Conservation (phyloP, 2,888 invertebrate species). For the Anoplius nigerrimus region DNA sequence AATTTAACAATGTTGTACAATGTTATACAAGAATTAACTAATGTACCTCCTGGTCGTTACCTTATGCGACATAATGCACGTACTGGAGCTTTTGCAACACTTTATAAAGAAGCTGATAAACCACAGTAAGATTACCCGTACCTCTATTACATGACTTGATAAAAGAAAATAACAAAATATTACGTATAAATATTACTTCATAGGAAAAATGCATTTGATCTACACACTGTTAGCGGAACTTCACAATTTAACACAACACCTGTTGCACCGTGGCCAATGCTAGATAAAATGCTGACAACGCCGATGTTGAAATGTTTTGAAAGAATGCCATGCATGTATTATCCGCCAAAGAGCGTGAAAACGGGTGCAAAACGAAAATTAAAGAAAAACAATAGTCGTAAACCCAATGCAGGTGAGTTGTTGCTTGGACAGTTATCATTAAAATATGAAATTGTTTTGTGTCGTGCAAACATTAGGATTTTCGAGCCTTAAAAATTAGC, state of each 20-base stretch:
- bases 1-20: slow-evolving; percentile 57
- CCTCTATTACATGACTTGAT: background rate
- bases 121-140: slow-evolving; percentile 33
- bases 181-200: slow-evolving; percentile 16
- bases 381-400: background rate
- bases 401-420: background rate
- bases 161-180: too few species aligned
- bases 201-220: slow-evolving; percentile 59
- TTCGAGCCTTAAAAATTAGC: too few species aligned
- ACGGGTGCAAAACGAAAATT: slow-evolving; percentile 2
- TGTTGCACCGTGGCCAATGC: slow-evolving; percentile 55
- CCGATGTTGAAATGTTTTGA: slow-evolving; percentile 46
- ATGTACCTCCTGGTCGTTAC: slow-evolving; percentile 57
- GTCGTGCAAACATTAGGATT: too few species aligned
- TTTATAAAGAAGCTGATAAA: slow-evolving; percentile 52
- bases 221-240: slow-evolving; percentile 47
- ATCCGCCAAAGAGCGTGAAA: slow-evolving; percentile 15
- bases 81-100: slow-evolving; percentile 56
- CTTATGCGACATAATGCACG: slow-evolving; percentile 54
- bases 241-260: slow-evolving; percentile 46
- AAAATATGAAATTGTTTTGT: too few species aligned
- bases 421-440: background rate
- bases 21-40: slow-evolving; percentile 50
- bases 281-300: slow-evolving; percentile 58
- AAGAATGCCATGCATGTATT: slow-evolving; percentile 63